Evolutionary conservation across 2,113 vertebrate species (phyloP).

Genomic region (Gorsachius goisagi): DNA sequence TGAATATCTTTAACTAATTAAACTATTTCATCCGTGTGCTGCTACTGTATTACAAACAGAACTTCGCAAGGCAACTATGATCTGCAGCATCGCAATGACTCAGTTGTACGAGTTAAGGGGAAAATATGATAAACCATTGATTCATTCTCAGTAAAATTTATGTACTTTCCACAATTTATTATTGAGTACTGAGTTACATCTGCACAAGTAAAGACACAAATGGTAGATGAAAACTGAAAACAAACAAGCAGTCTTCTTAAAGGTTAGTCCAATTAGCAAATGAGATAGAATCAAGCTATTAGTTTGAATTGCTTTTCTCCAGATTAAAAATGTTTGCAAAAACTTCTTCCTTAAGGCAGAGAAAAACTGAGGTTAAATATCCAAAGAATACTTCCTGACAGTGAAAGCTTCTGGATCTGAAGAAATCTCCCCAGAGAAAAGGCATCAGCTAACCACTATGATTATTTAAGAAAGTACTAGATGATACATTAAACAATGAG

Average conservation of each 20-base stretch:
- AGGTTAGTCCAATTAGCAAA: conserved; percentile 38
- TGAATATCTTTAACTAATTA: conserved; percentile 61
- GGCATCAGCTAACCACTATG: background rate
- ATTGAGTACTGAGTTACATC: background rate
- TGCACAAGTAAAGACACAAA: conserved; percentile 10
- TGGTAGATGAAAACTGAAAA: background rate
- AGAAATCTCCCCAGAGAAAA: background rate
- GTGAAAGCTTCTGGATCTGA: background rate
- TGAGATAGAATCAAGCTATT: background rate
- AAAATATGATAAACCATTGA: conserved; percentile 10
- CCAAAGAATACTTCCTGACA: background rate
- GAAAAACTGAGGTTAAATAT: background rate
- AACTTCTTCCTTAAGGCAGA: background rate
- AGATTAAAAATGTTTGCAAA: background rate
- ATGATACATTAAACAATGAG: background rate
- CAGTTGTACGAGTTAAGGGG: background rate
- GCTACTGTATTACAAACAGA: conserved; percentile 47
- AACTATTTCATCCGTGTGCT: conserved; percentile 32
- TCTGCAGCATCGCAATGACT: conserved; percentile 8
- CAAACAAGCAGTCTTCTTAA: conserved; percentile 12
- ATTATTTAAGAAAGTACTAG: background rate
- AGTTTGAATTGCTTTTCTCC: background rate
- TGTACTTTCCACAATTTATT: background rate
- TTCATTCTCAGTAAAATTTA: conserved; percentile 39
- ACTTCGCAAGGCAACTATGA: conserved; percentile 18